These are phyloP conservation scores for Ramphastos sulfuratus DNA, from an alignment of 2,113 vertebrate genomes.

Conservation along the genomic window DNA sequence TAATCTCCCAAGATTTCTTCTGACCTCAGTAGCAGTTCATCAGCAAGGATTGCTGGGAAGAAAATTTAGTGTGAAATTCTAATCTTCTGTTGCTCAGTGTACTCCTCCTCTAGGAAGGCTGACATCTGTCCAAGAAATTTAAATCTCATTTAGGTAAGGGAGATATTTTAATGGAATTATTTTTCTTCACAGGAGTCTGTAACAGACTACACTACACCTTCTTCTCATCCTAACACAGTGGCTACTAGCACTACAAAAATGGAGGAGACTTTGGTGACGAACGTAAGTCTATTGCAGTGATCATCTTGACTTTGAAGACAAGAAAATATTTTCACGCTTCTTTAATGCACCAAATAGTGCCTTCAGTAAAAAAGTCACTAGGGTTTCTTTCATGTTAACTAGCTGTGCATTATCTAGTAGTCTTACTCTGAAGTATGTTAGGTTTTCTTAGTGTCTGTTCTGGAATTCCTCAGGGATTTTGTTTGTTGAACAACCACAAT, in stretches of 20 bases:
- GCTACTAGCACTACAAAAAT: conserved; percentile 90
- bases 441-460: conserved; percentile 1
- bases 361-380: conserved; percentile 27
- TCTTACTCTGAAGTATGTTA: neutral
- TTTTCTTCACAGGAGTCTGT: conserved; percentile 89
- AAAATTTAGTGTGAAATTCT: neutral
- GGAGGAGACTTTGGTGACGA: conserved; percentile 93
- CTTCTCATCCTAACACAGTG: conserved; percentile 92
- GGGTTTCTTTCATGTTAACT: conserved; percentile 1
- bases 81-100: neutral
- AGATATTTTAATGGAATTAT: conserved; percentile 59
- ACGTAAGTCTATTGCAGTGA: conserved; percentile 82
- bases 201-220: conserved; percentile 96
- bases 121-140: conserved; percentile 1
- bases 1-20: neutral
- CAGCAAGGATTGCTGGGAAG: neutral
- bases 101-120: neutral
- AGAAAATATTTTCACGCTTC: conserved; percentile 40
- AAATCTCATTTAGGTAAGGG: conserved; percentile 41
- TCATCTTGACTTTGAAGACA: conserved; percentile 55
- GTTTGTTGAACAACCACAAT: neutral
- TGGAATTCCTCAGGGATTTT: conserved; percentile 19
- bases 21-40: neutral
- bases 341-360: conserved; percentile 10
- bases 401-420: neutral